These are phyloP conservation scores for Papilio gigon DNA, from an alignment of 2,888 invertebrate species.

Conservation along the genomic window DNA sequence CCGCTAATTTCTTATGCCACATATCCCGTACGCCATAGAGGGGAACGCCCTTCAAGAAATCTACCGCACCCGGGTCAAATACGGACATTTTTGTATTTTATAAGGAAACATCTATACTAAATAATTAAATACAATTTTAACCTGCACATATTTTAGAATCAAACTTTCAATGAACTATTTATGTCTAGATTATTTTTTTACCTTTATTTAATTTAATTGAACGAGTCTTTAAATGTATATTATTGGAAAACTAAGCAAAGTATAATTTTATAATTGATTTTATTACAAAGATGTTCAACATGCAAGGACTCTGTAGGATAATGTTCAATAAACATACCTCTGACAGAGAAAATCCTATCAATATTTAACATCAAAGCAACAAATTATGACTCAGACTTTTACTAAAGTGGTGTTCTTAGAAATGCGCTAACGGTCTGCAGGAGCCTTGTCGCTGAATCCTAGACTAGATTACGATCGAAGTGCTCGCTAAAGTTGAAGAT, in stretches of 20 bases:
- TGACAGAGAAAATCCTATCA: background rate
- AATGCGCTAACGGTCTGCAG: slow-evolving; percentile 2
- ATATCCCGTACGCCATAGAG: slow-evolving; percentile 56
- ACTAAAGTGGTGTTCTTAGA: background rate
- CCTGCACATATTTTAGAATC: background rate
- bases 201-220: too few relatives aligned
- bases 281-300: too few relatives aligned
- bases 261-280: too few relatives aligned
- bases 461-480: slow-evolving; percentile 12
- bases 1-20: slow-evolving; percentile 54
- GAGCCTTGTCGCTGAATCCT: background rate
- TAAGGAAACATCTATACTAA: slow-evolving; percentile 55
- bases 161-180: too few relatives aligned
- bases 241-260: too few relatives aligned
- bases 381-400: background rate
- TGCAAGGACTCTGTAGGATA: background rate
- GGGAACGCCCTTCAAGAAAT: slow-evolving; percentile 79
- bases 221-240: too few relatives aligned
- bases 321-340: too few relatives aligned
- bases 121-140: background rate
- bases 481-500: slow-evolving; percentile 51
- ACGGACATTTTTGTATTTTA: slow-evolving; percentile 64
- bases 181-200: too few relatives aligned
- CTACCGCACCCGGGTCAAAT: slow-evolving; percentile 69
- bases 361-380: background rate